These are phyloP conservation scores for Chanos chanos DNA, from an alignment of 2,797 vertebrate species.

Conservation along the genomic window DNA sequence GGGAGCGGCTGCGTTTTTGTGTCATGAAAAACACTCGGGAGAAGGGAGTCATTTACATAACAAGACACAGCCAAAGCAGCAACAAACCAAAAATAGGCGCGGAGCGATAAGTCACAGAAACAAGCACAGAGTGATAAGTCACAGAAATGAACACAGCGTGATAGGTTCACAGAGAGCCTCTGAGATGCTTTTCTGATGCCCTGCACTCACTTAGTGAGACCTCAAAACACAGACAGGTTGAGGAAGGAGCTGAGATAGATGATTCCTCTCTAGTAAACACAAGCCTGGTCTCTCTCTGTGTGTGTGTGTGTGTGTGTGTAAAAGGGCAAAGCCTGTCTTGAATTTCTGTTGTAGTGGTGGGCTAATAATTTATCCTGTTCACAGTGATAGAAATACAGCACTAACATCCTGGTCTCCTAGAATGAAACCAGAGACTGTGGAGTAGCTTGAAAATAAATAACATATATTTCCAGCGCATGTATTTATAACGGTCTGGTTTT, in stretches of 20 bases:
- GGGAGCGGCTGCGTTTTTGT: slow-evolving; percentile 39
- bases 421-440: not conserved
- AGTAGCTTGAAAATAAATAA: not conserved
- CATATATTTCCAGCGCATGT: not conserved
- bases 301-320: too few species aligned
- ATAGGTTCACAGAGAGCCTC: slow-evolving; percentile 9
- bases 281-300: too few species aligned
- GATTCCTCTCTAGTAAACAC: too few species aligned
- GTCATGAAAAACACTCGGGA: slow-evolving; percentile 3
- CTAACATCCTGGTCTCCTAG: not conserved
- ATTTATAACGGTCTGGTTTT: too few species aligned
- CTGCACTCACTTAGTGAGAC: too few species aligned
- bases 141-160: slow-evolving; percentile 34
- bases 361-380: too few species aligned
- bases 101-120: slow-evolving; percentile 23
- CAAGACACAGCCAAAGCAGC: slow-evolving; percentile 64
- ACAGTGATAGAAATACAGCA: too few species aligned
- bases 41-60: slow-evolving; percentile 61
- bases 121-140: slow-evolving; percentile 38
- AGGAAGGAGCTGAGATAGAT: too few species aligned
- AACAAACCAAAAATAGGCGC: slow-evolving; percentile 59
- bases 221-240: too few species aligned
- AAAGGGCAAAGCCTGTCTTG: not conserved
- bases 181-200: not conserved
- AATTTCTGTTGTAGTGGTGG: not conserved